Evolutionary conservation across 2,888 invertebrate species (phyloP).

Genomic region (Eulithis testata): DNA sequence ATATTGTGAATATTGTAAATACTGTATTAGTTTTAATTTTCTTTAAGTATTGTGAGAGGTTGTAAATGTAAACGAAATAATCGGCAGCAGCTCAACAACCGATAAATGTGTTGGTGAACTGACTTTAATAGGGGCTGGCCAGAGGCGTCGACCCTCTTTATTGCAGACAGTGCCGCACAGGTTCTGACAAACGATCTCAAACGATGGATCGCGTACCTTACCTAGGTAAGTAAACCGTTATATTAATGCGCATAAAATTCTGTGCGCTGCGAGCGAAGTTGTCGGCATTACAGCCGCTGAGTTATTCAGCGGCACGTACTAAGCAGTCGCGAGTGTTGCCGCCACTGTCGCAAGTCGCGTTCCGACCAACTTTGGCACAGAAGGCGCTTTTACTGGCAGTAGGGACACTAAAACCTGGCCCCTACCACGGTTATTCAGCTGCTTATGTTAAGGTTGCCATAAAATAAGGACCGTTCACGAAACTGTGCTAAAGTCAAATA

Average conservation of each 20-base stretch:
- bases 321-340: conserved; percentile 34
- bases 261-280: conserved; percentile 64
- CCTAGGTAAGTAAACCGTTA: conserved; percentile 60
- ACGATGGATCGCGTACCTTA: conserved; percentile 34
- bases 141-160: neutral
- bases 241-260: conserved; percentile 76
- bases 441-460: too few relatives aligned
- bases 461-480: too few relatives aligned
- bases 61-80: too few relatives aligned
- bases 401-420: neutral
- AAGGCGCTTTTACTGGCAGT: conserved; percentile 16
- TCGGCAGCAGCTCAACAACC: neutral
- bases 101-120: neutral
- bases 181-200: conserved; percentile 15
- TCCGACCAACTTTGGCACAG: conserved; percentile 29
- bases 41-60: too few relatives aligned
- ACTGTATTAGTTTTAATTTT: too few relatives aligned
- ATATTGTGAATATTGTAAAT: too few relatives aligned
- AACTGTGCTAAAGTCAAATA: too few relatives aligned
- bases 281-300: conserved; percentile 62
- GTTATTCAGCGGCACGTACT: conserved; percentile 76
- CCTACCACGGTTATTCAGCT: neutral
- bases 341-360: conserved; percentile 32
- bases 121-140: neutral
- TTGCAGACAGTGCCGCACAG: neutral